Evolutionary conservation across 1,140 invertebrate species (phyloP).

Genomic region (Lucilia cuprina): DNA sequence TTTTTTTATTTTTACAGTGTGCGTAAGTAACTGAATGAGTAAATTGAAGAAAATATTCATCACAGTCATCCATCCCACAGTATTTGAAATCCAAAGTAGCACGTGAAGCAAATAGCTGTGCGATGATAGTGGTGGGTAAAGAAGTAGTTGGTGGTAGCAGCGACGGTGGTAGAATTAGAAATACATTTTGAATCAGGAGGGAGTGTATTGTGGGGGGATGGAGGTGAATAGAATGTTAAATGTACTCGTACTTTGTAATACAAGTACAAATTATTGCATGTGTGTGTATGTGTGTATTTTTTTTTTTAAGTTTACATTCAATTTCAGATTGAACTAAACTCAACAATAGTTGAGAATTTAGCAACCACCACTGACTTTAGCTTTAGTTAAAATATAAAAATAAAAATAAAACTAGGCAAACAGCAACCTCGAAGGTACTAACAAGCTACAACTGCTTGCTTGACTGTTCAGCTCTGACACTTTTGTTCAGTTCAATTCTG

Average conservation of each 20-base stretch:
- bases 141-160: neutral
- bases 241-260: neutral
- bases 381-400: neutral
- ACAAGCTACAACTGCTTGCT: slow-evolving; percentile 4
- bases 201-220: neutral
- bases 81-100: neutral
- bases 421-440: neutral
- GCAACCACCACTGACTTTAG: neutral
- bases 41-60: neutral
- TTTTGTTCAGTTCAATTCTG: neutral
- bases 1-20: neutral
- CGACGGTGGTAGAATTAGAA: neutral
- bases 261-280: neutral
- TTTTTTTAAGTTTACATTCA: neutral
- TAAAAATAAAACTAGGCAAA: neutral
- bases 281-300: neutral
- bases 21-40: neutral
- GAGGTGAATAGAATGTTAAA: neutral
- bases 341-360: neutral
- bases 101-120: neutral
- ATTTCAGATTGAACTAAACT: neutral
- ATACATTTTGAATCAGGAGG: no score
- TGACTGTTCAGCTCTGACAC: neutral
- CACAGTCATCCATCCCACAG: neutral
- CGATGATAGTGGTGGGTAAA: neutral